Conservation (phyloP, 1,140 invertebrate species). For the Trachymyrmex septentrionalis region DNA sequence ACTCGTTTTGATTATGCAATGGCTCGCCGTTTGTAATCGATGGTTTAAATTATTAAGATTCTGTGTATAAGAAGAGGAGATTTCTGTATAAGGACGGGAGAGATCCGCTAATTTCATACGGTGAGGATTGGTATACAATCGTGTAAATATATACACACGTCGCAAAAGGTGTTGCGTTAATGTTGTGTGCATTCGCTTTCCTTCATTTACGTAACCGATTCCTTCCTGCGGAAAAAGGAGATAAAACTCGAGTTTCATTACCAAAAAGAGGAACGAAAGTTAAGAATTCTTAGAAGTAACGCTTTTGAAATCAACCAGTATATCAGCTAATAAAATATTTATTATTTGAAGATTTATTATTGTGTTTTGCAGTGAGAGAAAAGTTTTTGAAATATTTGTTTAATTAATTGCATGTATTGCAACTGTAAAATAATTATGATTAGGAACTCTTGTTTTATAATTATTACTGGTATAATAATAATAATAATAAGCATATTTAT, state of each 20-base stretch:
- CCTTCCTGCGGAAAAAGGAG: background rate
- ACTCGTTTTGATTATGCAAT: conserved; percentile 51
- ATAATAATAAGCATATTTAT: too few species aligned
- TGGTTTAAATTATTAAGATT: conserved; percentile 67
- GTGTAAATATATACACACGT: conserved; percentile 78
- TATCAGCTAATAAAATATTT: background rate
- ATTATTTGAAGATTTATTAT: background rate
- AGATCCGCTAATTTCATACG: conserved; percentile 78
- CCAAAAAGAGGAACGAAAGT: background rate
- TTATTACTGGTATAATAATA: too few species aligned
- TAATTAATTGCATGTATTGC: too few species aligned
- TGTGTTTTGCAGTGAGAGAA: too few species aligned
- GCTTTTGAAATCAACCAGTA: background rate
- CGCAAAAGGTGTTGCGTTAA: conserved; percentile 33
- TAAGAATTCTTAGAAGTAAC: background rate
- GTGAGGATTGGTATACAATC: conserved; percentile 72
- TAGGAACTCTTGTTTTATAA: too few species aligned
- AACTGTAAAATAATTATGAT: too few species aligned
- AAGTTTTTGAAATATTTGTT: too few species aligned
- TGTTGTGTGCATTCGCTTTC: conserved; percentile 44
- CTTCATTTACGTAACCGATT: conserved; percentile 18
- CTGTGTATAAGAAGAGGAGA: conserved; percentile 56
- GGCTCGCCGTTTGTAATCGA: conserved; percentile 17
- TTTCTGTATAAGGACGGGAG: conserved; percentile 39
- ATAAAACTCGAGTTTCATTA: background rate